phyloP scores from a whole-genome alignment of 2,888 invertebrate species.

The Limenitis arthemis region DNA sequence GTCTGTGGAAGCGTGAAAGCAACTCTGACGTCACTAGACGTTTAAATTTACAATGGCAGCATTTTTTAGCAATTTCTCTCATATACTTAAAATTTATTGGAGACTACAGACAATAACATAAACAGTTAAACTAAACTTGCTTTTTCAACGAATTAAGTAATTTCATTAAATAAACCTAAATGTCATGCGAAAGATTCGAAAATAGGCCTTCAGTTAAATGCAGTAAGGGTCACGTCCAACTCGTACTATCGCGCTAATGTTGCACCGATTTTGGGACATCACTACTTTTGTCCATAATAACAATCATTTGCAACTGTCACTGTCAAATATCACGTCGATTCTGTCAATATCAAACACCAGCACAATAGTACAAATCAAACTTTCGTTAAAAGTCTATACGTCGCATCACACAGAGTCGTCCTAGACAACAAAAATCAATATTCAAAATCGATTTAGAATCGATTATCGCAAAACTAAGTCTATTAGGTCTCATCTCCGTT shows the following conservation, averaged over 20 bases:
- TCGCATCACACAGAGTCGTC: conserved; percentile 14
- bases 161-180: conserved; percentile 13
- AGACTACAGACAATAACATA: not conserved
- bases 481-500: not conserved
- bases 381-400: conserved; percentile 7
- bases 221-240: conserved; percentile 29
- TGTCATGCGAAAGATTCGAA: conserved; percentile 16
- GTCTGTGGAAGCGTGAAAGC: conserved; percentile 3
- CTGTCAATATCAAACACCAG: not conserved
- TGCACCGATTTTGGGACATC: not conserved
- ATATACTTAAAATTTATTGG: not conserved
- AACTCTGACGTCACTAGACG: not conserved
- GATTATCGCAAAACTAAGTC: conserved; percentile 7
- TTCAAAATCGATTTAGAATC: conserved; percentile 12
- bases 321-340: too few species aligned
- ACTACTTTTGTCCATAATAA: too few species aligned
- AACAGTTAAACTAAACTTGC: not conserved
- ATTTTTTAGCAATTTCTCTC: not conserved
- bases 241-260: conserved; percentile 3
- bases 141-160: conserved; percentile 8
- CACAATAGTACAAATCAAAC: conserved; percentile 1
- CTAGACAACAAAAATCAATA: conserved; percentile 8
- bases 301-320: too few species aligned
- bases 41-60: conserved; percentile 10
- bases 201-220: conserved; percentile 65